Percentiles rank a stretch among this genome's conserved stretches.
phyloP scores from a whole-genome alignment of 2,888 invertebrate genomes.

The Seira sanloemensis region DNA sequence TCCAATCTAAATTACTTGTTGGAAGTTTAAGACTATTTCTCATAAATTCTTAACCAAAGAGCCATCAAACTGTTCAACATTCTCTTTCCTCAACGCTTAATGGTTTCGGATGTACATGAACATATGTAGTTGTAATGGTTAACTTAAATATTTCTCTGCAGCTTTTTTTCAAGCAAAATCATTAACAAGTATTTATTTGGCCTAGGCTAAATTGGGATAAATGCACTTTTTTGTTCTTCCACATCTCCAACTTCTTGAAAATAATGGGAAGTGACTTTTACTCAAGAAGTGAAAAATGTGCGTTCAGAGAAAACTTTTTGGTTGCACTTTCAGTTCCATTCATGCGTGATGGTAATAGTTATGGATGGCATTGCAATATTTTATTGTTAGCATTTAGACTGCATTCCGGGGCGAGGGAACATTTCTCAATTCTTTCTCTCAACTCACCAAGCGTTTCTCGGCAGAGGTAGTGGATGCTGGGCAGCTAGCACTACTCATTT shows the following conservation, averaged over 20 bases:
- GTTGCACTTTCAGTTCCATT: constrained; percentile 15
- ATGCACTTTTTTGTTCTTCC: constrained; percentile 40
- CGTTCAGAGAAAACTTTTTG: constrained; percentile 32
- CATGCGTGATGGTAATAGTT: neutral
- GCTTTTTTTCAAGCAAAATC: too few species aligned
- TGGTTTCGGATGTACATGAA: too few species aligned
- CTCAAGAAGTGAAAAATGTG: constrained; percentile 35
- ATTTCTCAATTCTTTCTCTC: neutral
- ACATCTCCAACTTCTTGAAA: neutral
- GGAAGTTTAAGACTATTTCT: too few species aligned
- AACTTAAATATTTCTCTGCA: too few species aligned
- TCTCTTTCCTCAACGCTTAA: too few species aligned
- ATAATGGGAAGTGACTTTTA: neutral
- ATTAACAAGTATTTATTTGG: neutral
- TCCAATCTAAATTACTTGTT: too few species aligned
- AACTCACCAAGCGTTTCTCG: constrained; percentile 74
- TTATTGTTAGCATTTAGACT: too few species aligned
- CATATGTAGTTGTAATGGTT: too few species aligned
- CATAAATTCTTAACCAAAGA: too few species aligned
- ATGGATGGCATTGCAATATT: neutral
- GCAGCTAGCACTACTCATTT: constrained; percentile 74
- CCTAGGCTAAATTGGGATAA: constrained; percentile 49
- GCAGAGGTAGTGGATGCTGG: constrained; percentile 70
- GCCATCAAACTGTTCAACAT: too few species aligned
- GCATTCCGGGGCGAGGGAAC: neutral